Evolutionary conservation across 2,888 invertebrate genomes (phyloP), one percentile per base, ranked within the genome.

Genomic region (Oscheius sp.): DNA sequence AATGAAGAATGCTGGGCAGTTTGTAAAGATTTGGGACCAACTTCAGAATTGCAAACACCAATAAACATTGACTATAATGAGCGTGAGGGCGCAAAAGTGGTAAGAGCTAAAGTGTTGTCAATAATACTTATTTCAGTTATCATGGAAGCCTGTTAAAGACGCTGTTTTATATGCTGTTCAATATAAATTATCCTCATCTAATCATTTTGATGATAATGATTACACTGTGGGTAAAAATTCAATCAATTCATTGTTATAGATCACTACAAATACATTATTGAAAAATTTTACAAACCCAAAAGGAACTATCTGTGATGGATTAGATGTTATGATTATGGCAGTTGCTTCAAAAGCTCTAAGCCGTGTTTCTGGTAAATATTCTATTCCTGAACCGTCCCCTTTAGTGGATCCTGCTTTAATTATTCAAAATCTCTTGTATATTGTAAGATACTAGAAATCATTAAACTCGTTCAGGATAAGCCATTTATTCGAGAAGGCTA

Each of bases 401-500:
- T 17, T 30, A 9, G 47, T 66, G 9, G n/a, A 30, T 30, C 66
- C 66, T 30, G 30, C 26, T 3, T 26, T 66, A 20, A n/a, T 8
- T 14, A n/a, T 57, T n/a, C 5, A 24, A 12, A 44, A 28, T 17
- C 33, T 57, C 32, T 2, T 41, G 8, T 66, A 66, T 41, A 41
- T 66, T 44, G 66, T 66, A 20, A 56, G 65, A n/a, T 45, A 17
- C 12, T 45, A 20, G 8, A 32, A 12, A 22, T 24, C 30, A 14
- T 6, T 61, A 8, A 20, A 17, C 4, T 12, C 2, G 22, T 62
- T 62, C 22, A 62, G 62, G 67, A 76, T 17, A 67, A 41, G 8
- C 74, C 72, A 1, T 77, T 70, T 36, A 51, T 70, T 20, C 67
- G 56, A 28, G 75, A 75, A 32, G 72, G 74, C 59, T 80, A 78